Evolutionary conservation across 1,140 invertebrate genomes (phyloP), one percentile per base, ranked within the genome.

Genomic region (Thrips palmi): DNA sequence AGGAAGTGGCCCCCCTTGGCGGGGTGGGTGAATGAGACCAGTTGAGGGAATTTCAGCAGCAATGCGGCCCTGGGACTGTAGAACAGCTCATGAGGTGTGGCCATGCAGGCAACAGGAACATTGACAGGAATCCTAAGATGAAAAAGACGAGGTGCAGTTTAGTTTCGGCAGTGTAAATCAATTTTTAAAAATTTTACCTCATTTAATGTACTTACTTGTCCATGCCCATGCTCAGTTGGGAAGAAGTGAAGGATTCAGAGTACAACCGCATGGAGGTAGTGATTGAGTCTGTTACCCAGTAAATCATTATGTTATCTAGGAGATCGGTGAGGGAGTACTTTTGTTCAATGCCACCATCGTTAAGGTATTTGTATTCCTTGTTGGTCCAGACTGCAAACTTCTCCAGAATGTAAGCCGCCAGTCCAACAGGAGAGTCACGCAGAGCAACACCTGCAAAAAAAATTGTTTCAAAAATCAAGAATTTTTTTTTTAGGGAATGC

Each of bases 271-370:
- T 60, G 1, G 80, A 79, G 0, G 78, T 76, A 0, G 77, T 80
- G 2, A 87, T 79, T 1, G 71, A 71, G 40, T 71, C 71, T 0
- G 74, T 73, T 0, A 74, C 49, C 74, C 83, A 93, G 54, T 91
- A 93, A 20, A 91, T 55, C 79, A 88, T 91, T 0, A 92, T 51
- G 50, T 88, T 87, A 43, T 89, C 87, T 3, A 93, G 56, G 3
- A 92, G 54, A 45, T 86, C 77, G 33, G 84, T 77, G 32, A 77
- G 55, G 0, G 63, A 66, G 47, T 59, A 79, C 37, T 65, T 64
- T 31, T 65, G 60, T 0, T 64, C 62, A 0, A 91, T 49, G 1
- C 80, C 81, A 12, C 84, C 86, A 54, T 91, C 80, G 0, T 58
- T 47, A 14, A 65, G 52, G 1, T 59, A 35, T 40, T 54, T 58